phyloP scores from a whole-genome alignment of 2,113 vertebrate species.

The Laticauda laticaudata region DNA sequence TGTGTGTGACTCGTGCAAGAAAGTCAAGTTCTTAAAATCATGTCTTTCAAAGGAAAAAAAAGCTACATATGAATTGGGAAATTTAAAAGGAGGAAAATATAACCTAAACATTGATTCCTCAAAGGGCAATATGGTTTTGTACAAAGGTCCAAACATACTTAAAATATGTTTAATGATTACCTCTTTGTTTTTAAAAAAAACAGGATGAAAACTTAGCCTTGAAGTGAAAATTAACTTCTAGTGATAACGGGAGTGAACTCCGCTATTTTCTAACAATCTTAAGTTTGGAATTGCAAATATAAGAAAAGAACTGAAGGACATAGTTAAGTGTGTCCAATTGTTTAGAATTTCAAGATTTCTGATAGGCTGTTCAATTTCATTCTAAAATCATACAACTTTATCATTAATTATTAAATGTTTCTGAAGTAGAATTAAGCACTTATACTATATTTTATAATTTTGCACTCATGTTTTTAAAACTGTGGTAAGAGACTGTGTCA shows the following conservation, averaged over 20 bases:
- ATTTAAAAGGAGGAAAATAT: constrained; percentile 2
- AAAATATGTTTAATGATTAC: constrained; percentile 23
- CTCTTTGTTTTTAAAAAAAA: constrained; percentile 25
- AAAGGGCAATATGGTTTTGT: background rate
- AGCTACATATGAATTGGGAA: background rate
- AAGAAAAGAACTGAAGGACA: constrained; percentile 26
- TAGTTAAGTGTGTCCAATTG: background rate
- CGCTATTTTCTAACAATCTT: constrained; percentile 15
- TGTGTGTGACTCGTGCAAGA: background rate
- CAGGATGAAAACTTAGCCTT: constrained; percentile 41
- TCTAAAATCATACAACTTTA: background rate
- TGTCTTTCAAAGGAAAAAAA: background rate
- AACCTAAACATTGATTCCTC: constrained; percentile 16
- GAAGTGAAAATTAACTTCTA: background rate
- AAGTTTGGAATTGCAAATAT: constrained; percentile 14
- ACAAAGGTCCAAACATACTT: background rate
- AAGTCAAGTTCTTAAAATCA: background rate
- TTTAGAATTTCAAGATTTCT: background rate
- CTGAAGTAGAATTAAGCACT: background rate
- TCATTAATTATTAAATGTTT: background rate
- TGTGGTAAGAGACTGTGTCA: background rate
- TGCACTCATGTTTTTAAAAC: background rate
- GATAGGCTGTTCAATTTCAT: background rate
- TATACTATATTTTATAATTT: background rate
- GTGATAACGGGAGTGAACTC: background rate